phyloP scores from a whole-genome alignment of 2,888 invertebrate genomes.

The Adineta ricciae region DNA sequence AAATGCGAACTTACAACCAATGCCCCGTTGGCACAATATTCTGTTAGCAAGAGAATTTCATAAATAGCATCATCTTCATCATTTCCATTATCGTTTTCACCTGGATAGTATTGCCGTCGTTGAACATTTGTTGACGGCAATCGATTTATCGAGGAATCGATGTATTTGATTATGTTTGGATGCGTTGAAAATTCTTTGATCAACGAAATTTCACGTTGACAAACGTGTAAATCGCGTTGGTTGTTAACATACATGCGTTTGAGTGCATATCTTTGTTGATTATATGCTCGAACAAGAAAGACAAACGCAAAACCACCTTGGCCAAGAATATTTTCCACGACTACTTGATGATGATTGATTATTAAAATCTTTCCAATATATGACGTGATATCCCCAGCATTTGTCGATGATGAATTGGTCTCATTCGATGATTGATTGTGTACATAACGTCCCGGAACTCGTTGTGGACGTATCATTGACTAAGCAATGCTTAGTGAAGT shows the following conservation, averaged over 20 bases:
- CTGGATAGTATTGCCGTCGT: constrained; percentile 42
- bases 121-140: constrained; percentile 53
- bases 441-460: neutral
- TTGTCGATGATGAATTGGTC: neutral
- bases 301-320: constrained; percentile 84
- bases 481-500: too few relatives aligned
- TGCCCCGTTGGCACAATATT: constrained; percentile 65
- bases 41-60: constrained; percentile 76
- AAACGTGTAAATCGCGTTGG: constrained; percentile 73
- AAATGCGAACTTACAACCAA: constrained; percentile 55
- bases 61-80: constrained; percentile 70
- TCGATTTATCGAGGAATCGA: constrained; percentile 29
- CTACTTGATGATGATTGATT: constrained; percentile 7
- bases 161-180: constrained; percentile 26
- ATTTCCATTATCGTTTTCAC: constrained; percentile 56
- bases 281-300: constrained; percentile 67
- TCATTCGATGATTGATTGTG: neutral
- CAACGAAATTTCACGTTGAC: constrained; percentile 79
- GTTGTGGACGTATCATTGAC: too few relatives aligned
- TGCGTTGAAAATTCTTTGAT: constrained; percentile 26
- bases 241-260: constrained; percentile 86
- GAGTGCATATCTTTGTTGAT: constrained; percentile 63
- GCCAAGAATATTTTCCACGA: constrained; percentile 3
- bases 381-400: neutral
- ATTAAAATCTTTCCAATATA: neutral